A percentile compares a stretch with the other conserved stretches of the same genome.
phyloP scores from a whole-genome alignment of 2,797 vertebrate genomes.

The Notamacropus eugenii region DNA sequence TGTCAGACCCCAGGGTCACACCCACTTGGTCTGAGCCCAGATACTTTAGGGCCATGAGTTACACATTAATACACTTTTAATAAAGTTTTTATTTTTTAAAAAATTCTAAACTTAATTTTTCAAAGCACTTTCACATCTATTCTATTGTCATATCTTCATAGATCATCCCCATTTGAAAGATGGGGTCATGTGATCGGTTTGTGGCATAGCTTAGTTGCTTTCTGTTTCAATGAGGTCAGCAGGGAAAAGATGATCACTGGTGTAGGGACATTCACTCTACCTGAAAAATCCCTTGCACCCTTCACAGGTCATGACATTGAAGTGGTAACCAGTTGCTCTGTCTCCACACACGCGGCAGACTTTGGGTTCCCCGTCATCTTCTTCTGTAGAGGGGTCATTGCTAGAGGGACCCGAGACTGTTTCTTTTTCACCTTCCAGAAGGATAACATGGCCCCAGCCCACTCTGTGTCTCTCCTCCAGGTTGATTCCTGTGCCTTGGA shows the following conservation, averaged over 20 bases:
- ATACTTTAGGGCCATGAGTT: neutral
- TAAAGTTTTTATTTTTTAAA: neutral
- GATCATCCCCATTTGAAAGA: neutral
- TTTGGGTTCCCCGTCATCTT: conserved; percentile 38
- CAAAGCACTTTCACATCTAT: neutral
- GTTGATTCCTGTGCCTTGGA: conserved; percentile 46
- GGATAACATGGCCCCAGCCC: conserved; percentile 12
- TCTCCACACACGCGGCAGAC: conserved; percentile 78
- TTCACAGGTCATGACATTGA: conserved; percentile 79
- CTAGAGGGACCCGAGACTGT: neutral
- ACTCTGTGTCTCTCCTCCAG: conserved; percentile 64
- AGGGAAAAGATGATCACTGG: neutral
- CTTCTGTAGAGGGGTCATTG: neutral
- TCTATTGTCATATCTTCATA: neutral
- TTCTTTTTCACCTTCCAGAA: neutral
- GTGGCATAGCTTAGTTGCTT: neutral
- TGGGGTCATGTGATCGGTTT: neutral
- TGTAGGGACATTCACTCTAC: conserved; percentile 46
- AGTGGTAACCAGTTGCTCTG: conserved; percentile 78
- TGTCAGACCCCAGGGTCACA: neutral
- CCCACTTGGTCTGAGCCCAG: neutral
- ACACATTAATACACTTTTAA: neutral
- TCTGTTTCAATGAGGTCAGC: neutral
- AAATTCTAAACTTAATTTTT: neutral
- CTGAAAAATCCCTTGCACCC: conserved; percentile 81